Percentiles rank a stretch among this genome's conserved stretches.
phyloP scores from a whole-genome alignment of 1,140 invertebrate genomes.

The Meloidogyne exigua region DNA sequence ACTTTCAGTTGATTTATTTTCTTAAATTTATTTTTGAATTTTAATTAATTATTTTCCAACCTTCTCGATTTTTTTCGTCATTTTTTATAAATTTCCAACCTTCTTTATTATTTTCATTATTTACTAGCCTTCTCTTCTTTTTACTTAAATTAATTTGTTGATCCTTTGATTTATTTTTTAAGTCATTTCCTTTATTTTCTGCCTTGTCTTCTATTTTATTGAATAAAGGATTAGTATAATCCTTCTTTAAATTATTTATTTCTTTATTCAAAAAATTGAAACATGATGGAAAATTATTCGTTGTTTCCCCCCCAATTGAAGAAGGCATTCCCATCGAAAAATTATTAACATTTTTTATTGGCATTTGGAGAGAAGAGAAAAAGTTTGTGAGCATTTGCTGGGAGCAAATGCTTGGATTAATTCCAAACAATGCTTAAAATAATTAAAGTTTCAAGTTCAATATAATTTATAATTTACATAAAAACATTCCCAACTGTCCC shows the following conservation, averaged over 20 bases:
- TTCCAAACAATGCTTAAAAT: background rate
- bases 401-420: background rate
- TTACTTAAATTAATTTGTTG: background rate
- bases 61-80: conserved; percentile 1
- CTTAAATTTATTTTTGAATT: background rate
- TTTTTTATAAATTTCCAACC: background rate
- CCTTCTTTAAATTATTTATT: background rate
- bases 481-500: background rate
- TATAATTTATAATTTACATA: too few relatives aligned
- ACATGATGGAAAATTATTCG: background rate
- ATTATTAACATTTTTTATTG: background rate
- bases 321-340: background rate
- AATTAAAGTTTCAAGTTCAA: background rate
- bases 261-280: background rate
- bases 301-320: background rate
- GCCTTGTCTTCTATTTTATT: background rate
- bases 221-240: background rate
- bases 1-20: background rate
- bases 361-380: background rate
- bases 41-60: background rate
- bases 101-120: background rate
- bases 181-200: background rate
- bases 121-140: background rate
- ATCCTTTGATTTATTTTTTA: background rate
- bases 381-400: background rate